Evolutionary conservation across 2,113 vertebrate species (phyloP).

Genomic region (Herpetotheres cachinnans): DNA sequence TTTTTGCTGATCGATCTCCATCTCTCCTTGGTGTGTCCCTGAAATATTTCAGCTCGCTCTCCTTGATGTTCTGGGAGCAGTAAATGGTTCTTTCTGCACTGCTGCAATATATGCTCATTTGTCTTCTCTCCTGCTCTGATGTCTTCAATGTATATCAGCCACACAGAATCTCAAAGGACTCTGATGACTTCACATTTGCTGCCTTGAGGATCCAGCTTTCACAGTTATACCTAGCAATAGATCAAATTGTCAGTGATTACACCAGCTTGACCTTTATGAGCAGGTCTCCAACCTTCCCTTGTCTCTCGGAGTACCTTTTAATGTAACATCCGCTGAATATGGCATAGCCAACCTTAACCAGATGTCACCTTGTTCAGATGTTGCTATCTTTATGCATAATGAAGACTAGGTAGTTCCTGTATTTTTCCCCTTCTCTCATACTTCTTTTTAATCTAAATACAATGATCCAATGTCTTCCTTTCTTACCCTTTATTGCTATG

Average conservation of each 20-base stretch:
- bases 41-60: conserved; percentile 54
- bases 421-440: neutral
- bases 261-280: conserved; percentile 47
- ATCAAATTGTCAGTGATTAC: conserved; percentile 51
- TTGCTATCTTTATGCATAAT: neutral
- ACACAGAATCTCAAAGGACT: conserved; percentile 42
- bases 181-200: conserved; percentile 39
- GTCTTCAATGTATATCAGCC: conserved; percentile 20
- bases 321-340: conserved; percentile 14
- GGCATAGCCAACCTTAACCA: neutral
- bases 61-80: conserved; percentile 32
- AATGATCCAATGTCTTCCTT: neutral
- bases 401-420: neutral
- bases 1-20: conserved; percentile 54
- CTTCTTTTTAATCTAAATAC: neutral
- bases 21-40: conserved; percentile 56
- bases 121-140: conserved; percentile 15
- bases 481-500: neutral
- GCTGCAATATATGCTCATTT: conserved; percentile 22
- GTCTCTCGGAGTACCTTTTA: conserved; percentile 34
- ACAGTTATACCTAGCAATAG: conserved; percentile 15
- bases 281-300: conserved; percentile 30
- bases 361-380: neutral
- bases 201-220: conserved; percentile 29
- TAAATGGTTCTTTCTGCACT: conserved; percentile 38